Conservation (phyloP, 2,113 vertebrate genomes). For the Poeciliopsis occidentalis region DNA sequence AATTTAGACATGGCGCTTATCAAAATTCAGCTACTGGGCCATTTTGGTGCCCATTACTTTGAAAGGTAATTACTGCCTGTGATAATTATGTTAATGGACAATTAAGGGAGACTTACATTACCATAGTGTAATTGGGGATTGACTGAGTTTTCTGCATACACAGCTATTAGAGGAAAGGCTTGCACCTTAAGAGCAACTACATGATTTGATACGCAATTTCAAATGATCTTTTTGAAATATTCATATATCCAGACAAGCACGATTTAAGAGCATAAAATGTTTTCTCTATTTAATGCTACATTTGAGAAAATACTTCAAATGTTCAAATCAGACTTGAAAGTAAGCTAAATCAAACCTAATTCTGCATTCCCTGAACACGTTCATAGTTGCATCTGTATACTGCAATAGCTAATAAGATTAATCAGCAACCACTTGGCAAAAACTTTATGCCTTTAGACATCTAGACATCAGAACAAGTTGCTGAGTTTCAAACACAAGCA, state of each 20-base stretch:
- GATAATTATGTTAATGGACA: conserved; percentile 72
- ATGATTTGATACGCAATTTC: conserved; percentile 39
- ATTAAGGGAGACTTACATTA: conserved; percentile 61
- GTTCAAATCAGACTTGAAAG: background rate
- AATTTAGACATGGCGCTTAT: conserved; percentile 56
- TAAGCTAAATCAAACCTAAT: too few species aligned
- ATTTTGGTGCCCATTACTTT: conserved; percentile 69
- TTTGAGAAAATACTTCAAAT: background rate
- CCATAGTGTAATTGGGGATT: conserved; percentile 62
- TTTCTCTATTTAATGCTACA: too few species aligned
- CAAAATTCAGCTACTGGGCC: conserved; percentile 62
- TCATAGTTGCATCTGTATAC: background rate
- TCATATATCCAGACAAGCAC: conserved; percentile 19
- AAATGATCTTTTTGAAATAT: conserved; percentile 48
- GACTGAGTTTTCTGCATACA: conserved; percentile 42
- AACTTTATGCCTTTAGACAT: too few species aligned
- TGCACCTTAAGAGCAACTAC: conserved; percentile 36
- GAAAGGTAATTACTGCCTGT: conserved; percentile 66
- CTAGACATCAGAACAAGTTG: too few species aligned
- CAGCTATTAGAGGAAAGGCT: conserved; percentile 54
- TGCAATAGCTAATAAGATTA: background rate
- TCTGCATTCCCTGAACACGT: background rate
- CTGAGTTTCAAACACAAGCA: too few species aligned
- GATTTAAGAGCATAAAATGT: background rate
- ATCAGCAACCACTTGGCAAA: background rate